Conservation (phyloP, 2,888 invertebrate genomes). For the Clostera curtula region DNA sequence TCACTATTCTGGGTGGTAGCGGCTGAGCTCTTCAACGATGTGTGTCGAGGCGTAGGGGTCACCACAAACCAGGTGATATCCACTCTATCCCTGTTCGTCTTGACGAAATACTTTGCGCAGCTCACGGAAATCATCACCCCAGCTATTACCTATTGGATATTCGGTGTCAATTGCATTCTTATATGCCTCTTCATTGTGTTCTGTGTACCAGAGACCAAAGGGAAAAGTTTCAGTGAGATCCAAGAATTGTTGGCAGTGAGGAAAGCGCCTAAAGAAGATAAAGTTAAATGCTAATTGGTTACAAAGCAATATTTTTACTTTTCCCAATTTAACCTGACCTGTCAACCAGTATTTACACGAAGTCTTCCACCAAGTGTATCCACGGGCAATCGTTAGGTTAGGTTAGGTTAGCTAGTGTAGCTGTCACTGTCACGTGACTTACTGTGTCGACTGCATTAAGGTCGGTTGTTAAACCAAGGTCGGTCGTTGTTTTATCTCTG, state of each 20-base stretch:
- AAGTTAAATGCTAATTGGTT: constrained; percentile 1
- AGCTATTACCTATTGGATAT: constrained; percentile 36
- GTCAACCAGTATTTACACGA: too few relatives aligned
- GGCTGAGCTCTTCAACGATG: constrained; percentile 46
- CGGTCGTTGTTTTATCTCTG: too few relatives aligned
- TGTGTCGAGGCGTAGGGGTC: constrained; percentile 34
- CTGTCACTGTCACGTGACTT: too few relatives aligned
- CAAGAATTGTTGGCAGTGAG: constrained; percentile 29
- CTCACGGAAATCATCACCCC: constrained; percentile 33
- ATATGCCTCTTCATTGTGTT: constrained; percentile 29
- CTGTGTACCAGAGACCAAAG: constrained; percentile 51
- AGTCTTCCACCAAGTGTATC: too few relatives aligned
- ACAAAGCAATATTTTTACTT: too few relatives aligned
- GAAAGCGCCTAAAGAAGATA: constrained; percentile 1
- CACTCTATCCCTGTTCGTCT: not conserved
- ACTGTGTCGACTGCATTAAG: too few relatives aligned
- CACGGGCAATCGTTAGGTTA: too few relatives aligned
- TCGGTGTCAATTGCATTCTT: constrained; percentile 28
- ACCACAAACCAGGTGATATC: constrained; percentile 10
- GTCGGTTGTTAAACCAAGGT: too few relatives aligned
- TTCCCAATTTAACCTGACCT: too few relatives aligned
- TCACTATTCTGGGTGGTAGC: constrained; percentile 39
- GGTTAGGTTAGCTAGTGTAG: too few relatives aligned
- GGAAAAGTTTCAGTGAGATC: constrained; percentile 44
- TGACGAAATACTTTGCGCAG: constrained; percentile 34